A percentile compares a stretch with the other conserved stretches of the same genome.
These are phyloP conservation scores for Embidobia sp. DNA, from an alignment of 2,888 invertebrate genomes.

Conservation along the genomic window DNA sequence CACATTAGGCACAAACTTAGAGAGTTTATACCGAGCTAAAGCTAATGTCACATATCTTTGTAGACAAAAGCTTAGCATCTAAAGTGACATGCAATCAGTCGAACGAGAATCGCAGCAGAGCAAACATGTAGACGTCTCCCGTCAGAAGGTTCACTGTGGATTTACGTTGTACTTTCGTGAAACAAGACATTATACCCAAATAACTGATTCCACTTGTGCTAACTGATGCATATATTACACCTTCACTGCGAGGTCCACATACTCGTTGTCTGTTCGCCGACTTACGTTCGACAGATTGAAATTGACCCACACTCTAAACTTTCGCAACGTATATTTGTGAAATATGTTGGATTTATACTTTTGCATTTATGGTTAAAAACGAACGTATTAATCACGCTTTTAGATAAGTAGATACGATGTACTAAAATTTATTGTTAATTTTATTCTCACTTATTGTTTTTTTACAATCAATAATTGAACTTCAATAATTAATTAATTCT, in stretches of 20 bases:
- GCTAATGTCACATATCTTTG: slow-evolving; percentile 52
- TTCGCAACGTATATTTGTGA: slow-evolving; percentile 25
- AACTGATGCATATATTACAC: slow-evolving; percentile 59
- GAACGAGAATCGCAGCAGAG: slow-evolving; percentile 52
- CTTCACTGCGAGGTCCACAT: slow-evolving; percentile 51
- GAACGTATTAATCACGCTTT: too few species aligned
- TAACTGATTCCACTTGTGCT: slow-evolving; percentile 56
- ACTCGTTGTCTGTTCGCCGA: slow-evolving; percentile 37
- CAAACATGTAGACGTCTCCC: slow-evolving; percentile 60
- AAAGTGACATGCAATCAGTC: slow-evolving; percentile 61
- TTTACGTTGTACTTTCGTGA: slow-evolving; percentile 60
- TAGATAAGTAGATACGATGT: too few species aligned
- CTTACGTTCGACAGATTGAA: slow-evolving; percentile 55
- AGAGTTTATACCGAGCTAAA: slow-evolving; percentile 51
- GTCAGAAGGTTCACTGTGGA: slow-evolving; percentile 60
- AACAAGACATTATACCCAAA: slow-evolving; percentile 63
- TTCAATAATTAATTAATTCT: too few species aligned
- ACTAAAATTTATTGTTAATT: too few species aligned
- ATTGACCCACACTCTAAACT: slow-evolving; percentile 38
- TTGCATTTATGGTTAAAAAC: too few species aligned
- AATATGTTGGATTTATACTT: slow-evolving; percentile 35
- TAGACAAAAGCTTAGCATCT: slow-evolving; percentile 59
- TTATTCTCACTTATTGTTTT: too few species aligned
- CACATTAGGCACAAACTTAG: slow-evolving; percentile 44
- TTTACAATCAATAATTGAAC: too few species aligned